Evolutionary conservation across 1,140 invertebrate species (phyloP).

Genomic region (Lasaia peninsularis): DNA sequence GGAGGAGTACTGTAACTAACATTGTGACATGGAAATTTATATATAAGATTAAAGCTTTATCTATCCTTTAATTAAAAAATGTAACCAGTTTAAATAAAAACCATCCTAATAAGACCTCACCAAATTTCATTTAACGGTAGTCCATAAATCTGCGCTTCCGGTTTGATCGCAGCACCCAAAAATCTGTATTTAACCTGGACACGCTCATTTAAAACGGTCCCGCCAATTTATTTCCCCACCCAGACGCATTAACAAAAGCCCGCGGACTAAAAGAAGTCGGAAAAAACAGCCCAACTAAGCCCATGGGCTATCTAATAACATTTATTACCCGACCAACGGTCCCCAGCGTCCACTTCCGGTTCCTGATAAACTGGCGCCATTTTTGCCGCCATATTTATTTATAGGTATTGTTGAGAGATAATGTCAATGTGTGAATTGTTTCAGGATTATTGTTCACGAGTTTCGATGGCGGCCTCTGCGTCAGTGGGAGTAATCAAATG

Average conservation of each 20-base stretch:
- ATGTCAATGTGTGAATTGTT: conserved; percentile 55
- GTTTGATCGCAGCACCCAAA: conserved; percentile 30
- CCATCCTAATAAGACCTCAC: neutral
- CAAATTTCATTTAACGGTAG: neutral
- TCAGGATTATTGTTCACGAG: conserved; percentile 27
- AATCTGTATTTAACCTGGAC: conserved; percentile 39
- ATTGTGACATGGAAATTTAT: too few relatives aligned
- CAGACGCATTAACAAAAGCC: conserved; percentile 74
- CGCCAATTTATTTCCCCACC: conserved; percentile 62
- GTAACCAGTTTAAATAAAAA: too few relatives aligned
- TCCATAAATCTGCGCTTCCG: conserved; percentile 11
- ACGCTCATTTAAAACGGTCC: conserved; percentile 60
- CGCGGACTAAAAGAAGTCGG: conserved; percentile 50
- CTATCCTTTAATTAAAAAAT: too few relatives aligned
- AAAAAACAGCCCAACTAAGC: conserved; percentile 71
- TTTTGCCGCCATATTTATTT: conserved; percentile 75
- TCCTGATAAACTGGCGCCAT: conserved; percentile 72
- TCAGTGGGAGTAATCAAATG: too few relatives aligned
- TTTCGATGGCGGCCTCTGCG: too few relatives aligned
- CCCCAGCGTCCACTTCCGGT: conserved; percentile 67
- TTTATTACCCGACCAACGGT: conserved; percentile 66
- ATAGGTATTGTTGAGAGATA: conserved; percentile 62
- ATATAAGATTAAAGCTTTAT: too few relatives aligned
- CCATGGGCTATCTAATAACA: conserved; percentile 76
- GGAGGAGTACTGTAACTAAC: too few relatives aligned